These are phyloP conservation scores for Passer domesticus DNA, from an alignment of 2,113 vertebrate genomes.

Conservation along the genomic window DNA sequence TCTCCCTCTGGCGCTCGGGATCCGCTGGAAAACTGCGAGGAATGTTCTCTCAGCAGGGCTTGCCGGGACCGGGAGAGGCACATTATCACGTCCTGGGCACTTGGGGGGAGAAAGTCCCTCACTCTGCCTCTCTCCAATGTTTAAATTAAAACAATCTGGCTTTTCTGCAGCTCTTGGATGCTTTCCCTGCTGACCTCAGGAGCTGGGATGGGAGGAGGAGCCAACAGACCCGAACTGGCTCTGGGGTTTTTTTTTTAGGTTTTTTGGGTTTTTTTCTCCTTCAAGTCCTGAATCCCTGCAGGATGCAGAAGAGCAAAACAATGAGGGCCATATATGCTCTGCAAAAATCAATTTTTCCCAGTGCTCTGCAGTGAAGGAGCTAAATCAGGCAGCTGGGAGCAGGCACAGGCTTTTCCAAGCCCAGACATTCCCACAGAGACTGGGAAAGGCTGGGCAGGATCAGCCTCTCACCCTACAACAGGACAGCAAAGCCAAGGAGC, in stretches of 20 bases:
- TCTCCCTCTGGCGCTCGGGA: neutral
- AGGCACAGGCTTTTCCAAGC: neutral
- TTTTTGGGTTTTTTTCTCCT: neutral
- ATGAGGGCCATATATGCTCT: neutral
- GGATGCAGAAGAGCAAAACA: neutral
- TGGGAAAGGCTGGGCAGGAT: neutral
- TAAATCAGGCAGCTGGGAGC: neutral
- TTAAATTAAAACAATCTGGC: constrained; percentile 49
- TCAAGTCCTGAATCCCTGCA: neutral
- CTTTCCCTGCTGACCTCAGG: constrained; percentile 57
- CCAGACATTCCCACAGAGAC: neutral
- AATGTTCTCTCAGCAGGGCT: constrained; percentile 13
- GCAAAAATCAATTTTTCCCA: neutral
- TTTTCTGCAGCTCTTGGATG: constrained; percentile 40
- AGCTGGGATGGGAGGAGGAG: constrained; percentile 51
- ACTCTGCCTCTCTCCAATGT: neutral
- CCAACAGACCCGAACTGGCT: neutral
- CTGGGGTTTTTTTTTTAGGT: neutral
- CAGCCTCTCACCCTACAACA: neutral
- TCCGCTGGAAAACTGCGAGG: neutral
- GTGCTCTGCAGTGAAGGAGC: neutral
- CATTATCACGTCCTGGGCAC: neutral
- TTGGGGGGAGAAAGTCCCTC: neutral
- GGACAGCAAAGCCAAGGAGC: neutral
- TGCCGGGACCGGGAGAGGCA: neutral